Evolutionary conservation across 2,888 invertebrate genomes (phyloP).

Genomic region (Malthinus flaveolus): DNA sequence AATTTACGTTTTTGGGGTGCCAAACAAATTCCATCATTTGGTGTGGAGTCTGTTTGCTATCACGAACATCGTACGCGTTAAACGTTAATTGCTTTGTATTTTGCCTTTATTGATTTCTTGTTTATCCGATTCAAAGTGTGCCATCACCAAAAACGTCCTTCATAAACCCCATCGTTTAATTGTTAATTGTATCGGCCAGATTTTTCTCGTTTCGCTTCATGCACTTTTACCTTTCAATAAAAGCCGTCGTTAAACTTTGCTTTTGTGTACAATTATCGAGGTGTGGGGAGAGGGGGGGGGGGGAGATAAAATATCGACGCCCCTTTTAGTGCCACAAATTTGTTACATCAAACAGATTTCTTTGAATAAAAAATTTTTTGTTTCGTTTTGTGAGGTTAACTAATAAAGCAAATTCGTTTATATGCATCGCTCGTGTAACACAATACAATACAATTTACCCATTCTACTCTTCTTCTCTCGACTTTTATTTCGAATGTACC

Average conservation of each 20-base stretch:
- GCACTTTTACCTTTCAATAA: constrained; percentile 11
- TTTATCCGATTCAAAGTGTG: constrained; percentile 18
- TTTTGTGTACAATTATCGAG: neutral
- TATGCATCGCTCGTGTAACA: too few species aligned
- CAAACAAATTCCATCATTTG: constrained; percentile 22
- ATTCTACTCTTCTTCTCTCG: too few species aligned
- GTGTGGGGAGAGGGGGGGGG: too few species aligned
- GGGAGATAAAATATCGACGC: too few species aligned
- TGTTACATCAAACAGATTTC: neutral
- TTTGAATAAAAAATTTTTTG: too few species aligned
- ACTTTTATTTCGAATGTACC: too few species aligned
- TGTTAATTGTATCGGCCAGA: constrained; percentile 25
- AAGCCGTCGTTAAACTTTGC: neutral
- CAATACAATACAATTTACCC: too few species aligned
- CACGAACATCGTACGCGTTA: constrained; percentile 25
- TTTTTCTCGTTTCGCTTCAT: constrained; percentile 16
- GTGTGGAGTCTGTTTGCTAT: constrained; percentile 20
- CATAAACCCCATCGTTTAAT: constrained; percentile 19
- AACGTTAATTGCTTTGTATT: constrained; percentile 31
- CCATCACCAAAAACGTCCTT: constrained; percentile 19
- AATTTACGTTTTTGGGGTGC: constrained; percentile 15
- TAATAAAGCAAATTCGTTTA: too few species aligned
- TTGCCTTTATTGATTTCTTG: constrained; percentile 29
- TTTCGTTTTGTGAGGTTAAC: too few species aligned
- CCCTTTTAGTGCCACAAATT: neutral